phyloP scores from a whole-genome alignment of 2,797 vertebrate species.

The Manis crassicaudata region DNA sequence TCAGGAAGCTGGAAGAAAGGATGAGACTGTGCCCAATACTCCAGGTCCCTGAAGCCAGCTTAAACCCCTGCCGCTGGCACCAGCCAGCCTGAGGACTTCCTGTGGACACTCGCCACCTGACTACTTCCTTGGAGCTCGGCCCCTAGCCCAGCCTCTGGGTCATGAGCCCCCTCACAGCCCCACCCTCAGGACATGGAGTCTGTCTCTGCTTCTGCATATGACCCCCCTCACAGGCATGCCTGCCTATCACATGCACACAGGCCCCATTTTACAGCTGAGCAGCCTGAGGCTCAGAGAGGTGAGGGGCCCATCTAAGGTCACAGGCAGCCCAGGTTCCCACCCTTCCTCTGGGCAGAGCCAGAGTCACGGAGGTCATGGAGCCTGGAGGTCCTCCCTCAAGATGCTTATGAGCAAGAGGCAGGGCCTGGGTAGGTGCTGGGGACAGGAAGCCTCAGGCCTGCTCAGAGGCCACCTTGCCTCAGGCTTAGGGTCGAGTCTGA shows the following conservation, averaged over 20 bases:
- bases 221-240: no score
- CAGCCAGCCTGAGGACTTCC: background rate
- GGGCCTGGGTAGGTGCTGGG: background rate
- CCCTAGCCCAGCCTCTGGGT: background rate
- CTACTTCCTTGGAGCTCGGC: background rate
- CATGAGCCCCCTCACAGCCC: background rate
- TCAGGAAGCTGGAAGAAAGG: fast-evolving
- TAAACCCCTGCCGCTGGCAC: background rate
- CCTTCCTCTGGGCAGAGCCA: background rate
- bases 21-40: background rate
- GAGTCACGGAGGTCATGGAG: background rate
- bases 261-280: background rate
- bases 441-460: background rate
- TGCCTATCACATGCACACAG: no score
- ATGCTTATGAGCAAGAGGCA: background rate
- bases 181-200: fast-evolving
- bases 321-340: background rate
- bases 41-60: background rate
- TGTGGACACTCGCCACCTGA: background rate
- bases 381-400: background rate
- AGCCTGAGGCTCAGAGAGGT: background rate
- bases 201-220: background rate
- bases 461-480: background rate
- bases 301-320: background rate
- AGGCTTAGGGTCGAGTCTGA: background rate